phyloP scores from a whole-genome alignment of 2,888 invertebrate species.

The Acrobasis consociella region DNA sequence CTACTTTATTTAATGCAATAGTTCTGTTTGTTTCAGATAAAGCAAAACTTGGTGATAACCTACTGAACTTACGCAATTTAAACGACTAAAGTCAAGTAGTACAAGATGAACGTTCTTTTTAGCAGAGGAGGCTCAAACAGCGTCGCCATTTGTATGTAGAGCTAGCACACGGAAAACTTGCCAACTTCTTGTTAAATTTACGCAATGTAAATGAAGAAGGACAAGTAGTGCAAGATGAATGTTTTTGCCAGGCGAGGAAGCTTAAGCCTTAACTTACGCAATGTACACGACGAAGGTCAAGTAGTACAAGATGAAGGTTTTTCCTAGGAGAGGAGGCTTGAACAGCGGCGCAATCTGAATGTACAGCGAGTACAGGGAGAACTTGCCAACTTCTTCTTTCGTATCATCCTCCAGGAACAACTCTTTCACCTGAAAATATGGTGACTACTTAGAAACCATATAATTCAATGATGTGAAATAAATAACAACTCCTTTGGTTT shows the following conservation, averaged over 20 bases:
- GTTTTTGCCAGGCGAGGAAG: constrained; percentile 79
- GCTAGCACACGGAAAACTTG: constrained; percentile 68
- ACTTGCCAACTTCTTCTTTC: constrained; percentile 52
- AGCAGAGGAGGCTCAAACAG: constrained; percentile 81
- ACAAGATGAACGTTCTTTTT: constrained; percentile 76
- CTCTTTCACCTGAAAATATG: constrained; percentile 49
- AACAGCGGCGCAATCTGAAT: constrained; percentile 82
- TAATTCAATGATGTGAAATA: too few species aligned
- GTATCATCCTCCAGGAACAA: constrained; percentile 61
- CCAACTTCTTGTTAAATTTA: constrained; percentile 40
- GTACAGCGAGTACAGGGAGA: constrained; percentile 77
- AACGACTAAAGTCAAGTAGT: constrained; percentile 83
- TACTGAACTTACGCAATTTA: constrained; percentile 82
- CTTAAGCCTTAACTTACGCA: constrained; percentile 80
- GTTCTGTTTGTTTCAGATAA: too few species aligned
- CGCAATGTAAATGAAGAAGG: constrained; percentile 86
- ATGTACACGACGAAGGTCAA: constrained; percentile 86
- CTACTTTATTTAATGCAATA: too few species aligned
- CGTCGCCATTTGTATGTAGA: constrained; percentile 80
- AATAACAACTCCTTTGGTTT: too few species aligned
- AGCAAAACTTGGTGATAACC: too few species aligned
- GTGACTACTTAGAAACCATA: too few species aligned
- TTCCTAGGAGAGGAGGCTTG: constrained; percentile 73
- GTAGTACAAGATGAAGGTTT: constrained; percentile 79
- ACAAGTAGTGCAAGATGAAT: constrained; percentile 80